Percentiles rank a stretch among this genome's conserved stretches.
Conservation (phyloP, 2,797 vertebrate genomes). For the Xiphophorus birchmanni region DNA sequence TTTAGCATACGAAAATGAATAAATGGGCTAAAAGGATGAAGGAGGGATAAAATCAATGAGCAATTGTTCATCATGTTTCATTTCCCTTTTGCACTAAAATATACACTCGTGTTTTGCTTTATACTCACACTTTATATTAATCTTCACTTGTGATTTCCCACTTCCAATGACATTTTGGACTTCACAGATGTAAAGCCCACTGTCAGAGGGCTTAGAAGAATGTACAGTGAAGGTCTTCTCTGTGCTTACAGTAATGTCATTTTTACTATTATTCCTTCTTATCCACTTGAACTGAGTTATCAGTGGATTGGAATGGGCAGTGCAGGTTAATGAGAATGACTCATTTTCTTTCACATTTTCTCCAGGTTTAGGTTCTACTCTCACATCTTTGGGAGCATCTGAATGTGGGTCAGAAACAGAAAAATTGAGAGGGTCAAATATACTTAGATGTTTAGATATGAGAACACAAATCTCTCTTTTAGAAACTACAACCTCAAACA, state of each 20-base stretch:
- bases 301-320: constrained; percentile 16
- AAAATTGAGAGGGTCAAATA: background rate
- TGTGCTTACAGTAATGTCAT: rapidly evolving
- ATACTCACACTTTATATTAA: constrained; percentile 72
- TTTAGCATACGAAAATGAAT: background rate
- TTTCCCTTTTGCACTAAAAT: background rate
- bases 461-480: background rate
- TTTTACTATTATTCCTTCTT: constrained; percentile 18
- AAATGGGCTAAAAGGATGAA: background rate
- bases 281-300: constrained; percentile 52
- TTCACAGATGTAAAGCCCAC: constrained; percentile 61
- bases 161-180: constrained; percentile 55
- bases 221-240: rapidly evolving
- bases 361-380: rapidly evolving
- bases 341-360: constrained; percentile 38
- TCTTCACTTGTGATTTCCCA: constrained; percentile 22
- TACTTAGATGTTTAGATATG: background rate
- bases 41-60: background rate
- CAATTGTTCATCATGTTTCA: background rate
- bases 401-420: constrained; percentile 3
- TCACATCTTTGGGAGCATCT: constrained; percentile 72
- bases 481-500: background rate
- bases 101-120: background rate
- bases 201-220: constrained; percentile 44
- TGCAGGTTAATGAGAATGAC: constrained; percentile 55